phyloP scores from a whole-genome alignment of 1,140 invertebrate species.

The Atta colombica region DNA sequence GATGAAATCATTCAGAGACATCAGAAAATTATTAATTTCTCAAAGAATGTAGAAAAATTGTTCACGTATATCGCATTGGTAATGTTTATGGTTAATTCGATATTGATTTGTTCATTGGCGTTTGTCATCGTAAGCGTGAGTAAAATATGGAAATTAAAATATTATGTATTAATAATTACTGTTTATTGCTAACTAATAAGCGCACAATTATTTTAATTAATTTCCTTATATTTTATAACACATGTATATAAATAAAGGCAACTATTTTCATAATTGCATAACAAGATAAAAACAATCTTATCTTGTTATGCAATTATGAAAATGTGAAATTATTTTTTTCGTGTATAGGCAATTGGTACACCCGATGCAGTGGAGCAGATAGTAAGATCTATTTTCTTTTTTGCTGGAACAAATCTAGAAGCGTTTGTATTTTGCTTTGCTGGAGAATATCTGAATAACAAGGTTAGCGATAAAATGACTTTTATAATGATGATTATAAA shows the following conservation, averaged over 20 bases:
- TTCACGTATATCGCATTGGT: conserved; percentile 56
- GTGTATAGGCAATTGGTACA: conserved; percentile 43
- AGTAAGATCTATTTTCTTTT: conserved; percentile 55
- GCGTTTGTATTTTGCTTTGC: conserved; percentile 64
- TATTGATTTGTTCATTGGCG: conserved; percentile 56
- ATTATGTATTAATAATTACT: background rate
- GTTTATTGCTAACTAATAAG: background rate
- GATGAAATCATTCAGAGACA: conserved; percentile 44
- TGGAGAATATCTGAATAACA: conserved; percentile 64
- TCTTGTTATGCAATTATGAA: no score
- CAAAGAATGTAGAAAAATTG: conserved; percentile 44
- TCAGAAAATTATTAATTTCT: conserved; percentile 58
- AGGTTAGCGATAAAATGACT: conserved; percentile 26
- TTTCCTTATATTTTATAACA: background rate
- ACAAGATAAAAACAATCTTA: background rate
- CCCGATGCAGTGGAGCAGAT: conserved; percentile 19
- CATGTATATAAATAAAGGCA: background rate
- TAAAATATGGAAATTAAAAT: background rate
- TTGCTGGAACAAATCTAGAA: conserved; percentile 50
- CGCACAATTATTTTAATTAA: background rate
- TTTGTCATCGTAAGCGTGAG: conserved; percentile 64
- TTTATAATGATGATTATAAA: no score
- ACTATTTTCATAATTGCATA: background rate
- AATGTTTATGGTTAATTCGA: conserved; percentile 58
- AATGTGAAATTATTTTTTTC: background rate